Evolutionary conservation across 1,140 invertebrate genomes (phyloP).

Genomic region (Drosophila pseudoobscura): DNA sequence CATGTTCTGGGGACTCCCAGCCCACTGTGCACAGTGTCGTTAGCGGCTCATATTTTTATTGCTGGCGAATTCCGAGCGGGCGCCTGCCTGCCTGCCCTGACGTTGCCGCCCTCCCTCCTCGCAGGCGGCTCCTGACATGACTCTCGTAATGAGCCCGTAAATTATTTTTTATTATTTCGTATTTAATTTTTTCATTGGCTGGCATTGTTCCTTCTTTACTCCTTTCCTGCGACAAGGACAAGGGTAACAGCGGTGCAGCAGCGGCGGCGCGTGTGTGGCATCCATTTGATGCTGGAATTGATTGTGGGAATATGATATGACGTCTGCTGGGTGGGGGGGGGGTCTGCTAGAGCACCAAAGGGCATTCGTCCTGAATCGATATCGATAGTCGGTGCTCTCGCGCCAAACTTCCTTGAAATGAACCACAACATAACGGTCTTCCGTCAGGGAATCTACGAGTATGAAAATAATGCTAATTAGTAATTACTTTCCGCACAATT

Average conservation of each 20-base stretch:
- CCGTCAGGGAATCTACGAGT: constrained; percentile 26
- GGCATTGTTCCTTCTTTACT: constrained; percentile 36
- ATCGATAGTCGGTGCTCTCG: neutral
- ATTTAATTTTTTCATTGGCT: constrained; percentile 79
- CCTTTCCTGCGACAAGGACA: constrained; percentile 21
- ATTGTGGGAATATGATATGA: constrained; percentile 65
- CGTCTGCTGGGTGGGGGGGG: neutral
- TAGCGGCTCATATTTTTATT: constrained; percentile 59
- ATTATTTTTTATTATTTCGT: constrained; percentile 82
- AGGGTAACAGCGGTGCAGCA: constrained; percentile 1
- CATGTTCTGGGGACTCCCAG: too few relatives aligned
- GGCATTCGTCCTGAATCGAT: neutral
- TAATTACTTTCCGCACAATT: constrained; percentile 74
- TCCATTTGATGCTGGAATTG: constrained; percentile 60
- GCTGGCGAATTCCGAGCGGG: constrained; percentile 62
- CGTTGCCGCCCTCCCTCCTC: constrained; percentile 3
- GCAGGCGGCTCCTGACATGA: constrained; percentile 23
- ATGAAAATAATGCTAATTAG: constrained; percentile 71
- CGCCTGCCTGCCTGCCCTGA: constrained; percentile 15
- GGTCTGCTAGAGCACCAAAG: neutral
- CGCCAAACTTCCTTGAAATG: constrained; percentile 8
- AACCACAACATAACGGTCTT: constrained; percentile 3
- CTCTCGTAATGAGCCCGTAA: constrained; percentile 76
- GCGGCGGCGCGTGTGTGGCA: constrained; percentile 57
- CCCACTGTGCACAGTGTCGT: constrained; percentile 28